A percentile compares a stretch with the other conserved stretches of the same genome.
phyloP scores from a whole-genome alignment of 1,140 invertebrate species.

The Bombus balteatus region DNA sequence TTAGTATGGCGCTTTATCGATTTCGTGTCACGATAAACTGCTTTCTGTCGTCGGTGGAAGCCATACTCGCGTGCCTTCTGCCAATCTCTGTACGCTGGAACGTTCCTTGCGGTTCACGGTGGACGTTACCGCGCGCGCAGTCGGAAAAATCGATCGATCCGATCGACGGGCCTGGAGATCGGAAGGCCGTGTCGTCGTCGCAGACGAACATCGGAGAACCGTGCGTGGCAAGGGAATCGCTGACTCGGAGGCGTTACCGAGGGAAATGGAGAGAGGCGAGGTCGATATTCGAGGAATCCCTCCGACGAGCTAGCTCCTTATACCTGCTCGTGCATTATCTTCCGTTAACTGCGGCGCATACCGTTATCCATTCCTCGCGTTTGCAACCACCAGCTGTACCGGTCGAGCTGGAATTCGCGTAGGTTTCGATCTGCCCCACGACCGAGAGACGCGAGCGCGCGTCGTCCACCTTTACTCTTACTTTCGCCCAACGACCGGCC shows the following conservation, averaged over 20 bases:
- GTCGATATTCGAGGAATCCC: conserved; percentile 40
- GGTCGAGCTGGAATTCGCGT: conserved; percentile 66
- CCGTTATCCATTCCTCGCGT: conserved; percentile 67
- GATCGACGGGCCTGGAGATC: not conserved
- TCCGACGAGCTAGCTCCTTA: not conserved
- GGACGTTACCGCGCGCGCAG: not conserved
- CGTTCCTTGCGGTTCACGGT: conserved; percentile 45
- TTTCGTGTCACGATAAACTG: conserved; percentile 44
- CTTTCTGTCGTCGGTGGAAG: conserved; percentile 22
- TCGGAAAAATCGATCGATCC: not conserved
- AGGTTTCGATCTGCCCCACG: conserved; percentile 74
- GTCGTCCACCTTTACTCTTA: conserved; percentile 63
- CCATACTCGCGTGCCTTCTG: conserved; percentile 35
- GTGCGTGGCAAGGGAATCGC: not conserved
- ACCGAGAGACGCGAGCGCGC: conserved; percentile 49
- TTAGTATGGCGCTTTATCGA: conserved; percentile 51
- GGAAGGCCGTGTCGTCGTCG: not conserved
- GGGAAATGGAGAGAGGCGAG: conserved; percentile 38
- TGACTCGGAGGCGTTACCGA: not conserved
- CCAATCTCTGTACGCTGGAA: not conserved
- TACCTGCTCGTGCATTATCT: conserved; percentile 63
- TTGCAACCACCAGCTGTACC: conserved; percentile 42
- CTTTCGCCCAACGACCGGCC: conserved; percentile 67
- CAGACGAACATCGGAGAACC: not conserved
- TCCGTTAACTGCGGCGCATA: conserved; percentile 68